These are phyloP conservation scores for Garrulus glandarius DNA, from an alignment of 2,797 vertebrate genomes.

Conservation along the genomic window DNA sequence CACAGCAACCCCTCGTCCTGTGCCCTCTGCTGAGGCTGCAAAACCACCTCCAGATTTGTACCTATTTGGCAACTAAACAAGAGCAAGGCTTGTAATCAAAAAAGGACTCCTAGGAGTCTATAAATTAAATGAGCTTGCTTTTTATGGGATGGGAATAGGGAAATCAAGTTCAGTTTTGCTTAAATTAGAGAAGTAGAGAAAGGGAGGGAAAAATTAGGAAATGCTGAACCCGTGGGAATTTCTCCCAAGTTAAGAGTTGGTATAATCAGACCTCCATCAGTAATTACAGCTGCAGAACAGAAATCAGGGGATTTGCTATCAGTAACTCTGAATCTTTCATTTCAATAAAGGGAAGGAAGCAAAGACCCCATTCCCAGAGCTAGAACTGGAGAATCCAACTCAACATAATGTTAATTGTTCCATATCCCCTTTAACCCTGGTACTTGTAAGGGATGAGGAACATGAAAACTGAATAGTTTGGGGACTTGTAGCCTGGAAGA, in stretches of 20 bases:
- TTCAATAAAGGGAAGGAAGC: not conserved
- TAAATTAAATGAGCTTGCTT: not conserved
- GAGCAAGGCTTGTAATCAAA: not conserved
- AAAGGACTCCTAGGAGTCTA: not conserved
- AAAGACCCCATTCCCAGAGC: not conserved
- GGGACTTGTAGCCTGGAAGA: not conserved
- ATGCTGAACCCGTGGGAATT: not conserved
- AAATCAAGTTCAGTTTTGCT: not conserved
- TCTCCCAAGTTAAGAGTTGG: not conserved
- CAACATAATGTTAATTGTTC: not conserved
- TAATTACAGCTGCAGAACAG: not conserved
- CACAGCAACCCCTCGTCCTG: slow-evolving; percentile 16
- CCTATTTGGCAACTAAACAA: not conserved
- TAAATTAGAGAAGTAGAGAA: not conserved
- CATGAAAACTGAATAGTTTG: not conserved
- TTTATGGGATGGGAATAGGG: not conserved
- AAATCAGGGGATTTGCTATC: not conserved
- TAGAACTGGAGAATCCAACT: not conserved
- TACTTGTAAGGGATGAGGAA: not conserved
- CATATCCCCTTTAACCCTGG: not conserved
- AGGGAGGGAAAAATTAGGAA: not conserved
- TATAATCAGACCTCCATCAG: not conserved
- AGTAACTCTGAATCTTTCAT: not conserved
- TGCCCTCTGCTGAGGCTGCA: slow-evolving; percentile 64
- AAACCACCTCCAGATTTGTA: not conserved